Percentiles rank a stretch among this genome's conserved stretches.
Evolutionary conservation across 2,888 invertebrate species (phyloP).

Genomic region (Carabus problematicus): DNA sequence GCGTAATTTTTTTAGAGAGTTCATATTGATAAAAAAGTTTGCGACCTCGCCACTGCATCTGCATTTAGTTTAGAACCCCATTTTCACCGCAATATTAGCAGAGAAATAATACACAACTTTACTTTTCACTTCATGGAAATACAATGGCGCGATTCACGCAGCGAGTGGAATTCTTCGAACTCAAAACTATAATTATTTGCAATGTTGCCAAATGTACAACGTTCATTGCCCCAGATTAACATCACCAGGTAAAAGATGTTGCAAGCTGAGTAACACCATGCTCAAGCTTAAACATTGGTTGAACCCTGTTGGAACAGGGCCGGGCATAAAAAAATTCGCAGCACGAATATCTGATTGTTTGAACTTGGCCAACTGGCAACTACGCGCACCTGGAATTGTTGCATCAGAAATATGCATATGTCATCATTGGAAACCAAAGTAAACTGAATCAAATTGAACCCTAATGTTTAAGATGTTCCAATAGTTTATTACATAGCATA

Average conservation of each 20-base stretch:
- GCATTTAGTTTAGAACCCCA: slow-evolving; percentile 85
- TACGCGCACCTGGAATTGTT: slow-evolving; percentile 11
- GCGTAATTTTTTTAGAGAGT: too few species aligned
- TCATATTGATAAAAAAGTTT: slow-evolving; percentile 67
- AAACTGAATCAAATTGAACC: too few species aligned
- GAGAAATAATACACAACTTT: slow-evolving; percentile 57
- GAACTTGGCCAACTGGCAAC: slow-evolving; percentile 19
- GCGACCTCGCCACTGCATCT: too few species aligned
- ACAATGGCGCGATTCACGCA: slow-evolving; percentile 49
- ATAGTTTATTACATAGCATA: too few species aligned
- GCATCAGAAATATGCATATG: slow-evolving; percentile 33
- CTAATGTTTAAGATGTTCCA: too few species aligned
- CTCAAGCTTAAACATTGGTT: neutral
- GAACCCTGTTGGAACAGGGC: neutral
- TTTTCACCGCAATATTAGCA: slow-evolving; percentile 68
- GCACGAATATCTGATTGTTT: neutral
- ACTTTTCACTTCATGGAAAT: slow-evolving; percentile 55
- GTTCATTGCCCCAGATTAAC: neutral
- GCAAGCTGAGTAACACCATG: neutral
- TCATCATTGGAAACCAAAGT: slow-evolving; percentile 25
- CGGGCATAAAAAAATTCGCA: neutral
- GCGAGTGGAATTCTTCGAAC: neutral
- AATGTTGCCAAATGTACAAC: neutral
- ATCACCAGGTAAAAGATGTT: neutral
- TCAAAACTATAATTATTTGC: slow-evolving; percentile 4